A percentile compares a stretch with the other conserved stretches of the same genome.
phyloP scores from a whole-genome alignment of 2,113 vertebrate genomes.

The Corythornis vintsioides region DNA sequence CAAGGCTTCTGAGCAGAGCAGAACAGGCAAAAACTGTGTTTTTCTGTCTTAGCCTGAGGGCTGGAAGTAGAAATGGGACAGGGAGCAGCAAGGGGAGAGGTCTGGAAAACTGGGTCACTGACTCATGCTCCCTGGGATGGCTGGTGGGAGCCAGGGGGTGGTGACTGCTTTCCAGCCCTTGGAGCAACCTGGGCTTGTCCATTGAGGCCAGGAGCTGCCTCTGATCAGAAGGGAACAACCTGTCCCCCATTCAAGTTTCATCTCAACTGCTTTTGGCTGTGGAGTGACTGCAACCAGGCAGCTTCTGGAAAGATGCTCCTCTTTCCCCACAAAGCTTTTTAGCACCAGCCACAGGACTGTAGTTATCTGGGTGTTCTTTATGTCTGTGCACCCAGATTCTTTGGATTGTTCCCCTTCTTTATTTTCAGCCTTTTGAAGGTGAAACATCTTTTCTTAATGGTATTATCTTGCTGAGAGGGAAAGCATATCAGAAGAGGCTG shows the following conservation, averaged over 20 bases:
- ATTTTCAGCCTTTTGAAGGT: not conserved
- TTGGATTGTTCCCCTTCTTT: not conserved
- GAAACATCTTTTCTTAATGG: not conserved
- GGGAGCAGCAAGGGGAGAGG: not conserved
- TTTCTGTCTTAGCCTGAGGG: not conserved
- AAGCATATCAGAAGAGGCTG: not conserved
- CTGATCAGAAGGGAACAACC: not conserved
- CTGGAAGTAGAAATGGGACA: not conserved
- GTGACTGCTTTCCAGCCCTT: not conserved
- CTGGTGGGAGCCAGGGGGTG: fast-evolving
- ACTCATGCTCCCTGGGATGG: not conserved
- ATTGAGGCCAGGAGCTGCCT: not conserved
- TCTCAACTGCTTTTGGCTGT: not conserved
- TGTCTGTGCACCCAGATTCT: not conserved
- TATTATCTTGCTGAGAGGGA: not conserved
- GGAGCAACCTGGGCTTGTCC: not conserved
- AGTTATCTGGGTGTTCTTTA: not conserved
- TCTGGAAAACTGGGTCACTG: not conserved
- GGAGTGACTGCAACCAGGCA: not conserved
- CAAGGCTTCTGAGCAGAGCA: not conserved
- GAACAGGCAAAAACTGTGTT: fast-evolving
- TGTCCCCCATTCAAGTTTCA: not conserved
- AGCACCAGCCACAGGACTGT: not conserved
- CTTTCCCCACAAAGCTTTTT: fast-evolving
- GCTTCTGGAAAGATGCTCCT: not conserved